Evolutionary conservation across 1,140 invertebrate species (phyloP).

Genomic region (Sitophilus oryzae): DNA sequence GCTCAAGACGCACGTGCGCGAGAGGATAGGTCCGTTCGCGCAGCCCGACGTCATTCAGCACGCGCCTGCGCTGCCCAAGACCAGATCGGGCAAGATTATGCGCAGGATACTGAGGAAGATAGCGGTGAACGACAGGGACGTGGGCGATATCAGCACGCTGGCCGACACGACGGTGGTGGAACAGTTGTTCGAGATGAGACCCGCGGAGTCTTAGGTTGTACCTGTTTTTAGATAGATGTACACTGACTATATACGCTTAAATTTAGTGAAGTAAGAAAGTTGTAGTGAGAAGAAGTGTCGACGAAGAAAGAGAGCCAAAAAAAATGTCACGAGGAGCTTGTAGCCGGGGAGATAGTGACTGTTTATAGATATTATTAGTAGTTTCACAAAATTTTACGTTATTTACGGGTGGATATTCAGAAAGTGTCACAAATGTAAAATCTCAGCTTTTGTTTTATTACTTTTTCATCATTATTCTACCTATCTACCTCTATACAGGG

Average conservation of each 20-base stretch:
- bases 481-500: no score
- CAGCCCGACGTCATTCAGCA: slow-evolving; percentile 91
- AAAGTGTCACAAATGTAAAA: no score
- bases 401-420: no score
- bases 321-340: background rate
- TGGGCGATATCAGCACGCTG: slow-evolving; percentile 90
- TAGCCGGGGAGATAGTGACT: background rate
- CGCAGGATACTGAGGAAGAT: slow-evolving; percentile 89
- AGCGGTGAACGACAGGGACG: slow-evolving; percentile 76
- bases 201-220: slow-evolving; percentile 36
- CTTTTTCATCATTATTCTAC: no score
- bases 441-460: no score
- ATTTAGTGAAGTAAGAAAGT: background rate
- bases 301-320: background rate
- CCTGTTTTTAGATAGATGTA: no score
- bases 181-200: slow-evolving; percentile 66
- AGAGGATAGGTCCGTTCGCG: slow-evolving; percentile 93
- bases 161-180: slow-evolving; percentile 83
- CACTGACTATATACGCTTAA: slow-evolving; percentile 3
- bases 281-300: background rate
- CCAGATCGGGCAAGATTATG: slow-evolving; percentile 98
- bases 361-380: no score
- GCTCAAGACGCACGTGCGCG: slow-evolving; percentile 78
- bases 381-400: no score
- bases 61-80: slow-evolving; percentile 90